A percentile compares a stretch with the other conserved stretches of the same genome.
Evolutionary conservation across 2,797 vertebrate genomes (phyloP).

Genomic region (Aratinga solstitialis): DNA sequence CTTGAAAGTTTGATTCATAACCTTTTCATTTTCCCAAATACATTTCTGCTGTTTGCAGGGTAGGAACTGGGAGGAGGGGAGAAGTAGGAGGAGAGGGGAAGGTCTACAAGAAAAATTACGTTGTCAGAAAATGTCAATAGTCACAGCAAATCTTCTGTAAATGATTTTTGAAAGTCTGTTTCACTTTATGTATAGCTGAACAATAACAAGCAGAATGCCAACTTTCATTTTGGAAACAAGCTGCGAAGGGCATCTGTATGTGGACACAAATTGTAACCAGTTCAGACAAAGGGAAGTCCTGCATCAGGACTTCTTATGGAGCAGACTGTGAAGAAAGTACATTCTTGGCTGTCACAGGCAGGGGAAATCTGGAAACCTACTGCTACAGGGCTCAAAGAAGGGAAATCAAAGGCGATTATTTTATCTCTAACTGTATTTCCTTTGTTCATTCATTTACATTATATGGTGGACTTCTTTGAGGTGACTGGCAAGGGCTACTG

Average conservation of each 20-base stretch:
- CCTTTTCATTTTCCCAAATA: conserved; percentile 64
- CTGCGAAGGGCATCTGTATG: not conserved
- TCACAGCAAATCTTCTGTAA: conserved; percentile 53
- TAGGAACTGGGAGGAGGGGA: not conserved
- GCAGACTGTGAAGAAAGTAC: not conserved
- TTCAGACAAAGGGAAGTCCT: not conserved
- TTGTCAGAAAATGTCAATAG: conserved; percentile 40
- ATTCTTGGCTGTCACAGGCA: not conserved
- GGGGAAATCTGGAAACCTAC: not conserved
- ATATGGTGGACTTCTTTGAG: not conserved
- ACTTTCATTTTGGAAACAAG: conserved; percentile 44
- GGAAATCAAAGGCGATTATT: not conserved
- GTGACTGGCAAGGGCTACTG: not conserved
- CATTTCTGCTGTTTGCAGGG: conserved; percentile 49
- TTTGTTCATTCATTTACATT: not conserved
- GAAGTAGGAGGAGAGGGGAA: not conserved
- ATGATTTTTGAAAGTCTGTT: conserved; percentile 50
- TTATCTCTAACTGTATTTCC: not conserved
- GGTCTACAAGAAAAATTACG: conserved; percentile 16
- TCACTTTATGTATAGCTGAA: conserved; percentile 36
- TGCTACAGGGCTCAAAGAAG: not conserved
- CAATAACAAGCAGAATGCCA: conserved; percentile 29
- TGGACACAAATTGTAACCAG: not conserved
- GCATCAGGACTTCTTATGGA: not conserved
- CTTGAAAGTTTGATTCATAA: conserved; percentile 70